These are phyloP conservation scores for Scomber scombrus DNA, from an alignment of 2,113 vertebrate species.

Conservation along the genomic window DNA sequence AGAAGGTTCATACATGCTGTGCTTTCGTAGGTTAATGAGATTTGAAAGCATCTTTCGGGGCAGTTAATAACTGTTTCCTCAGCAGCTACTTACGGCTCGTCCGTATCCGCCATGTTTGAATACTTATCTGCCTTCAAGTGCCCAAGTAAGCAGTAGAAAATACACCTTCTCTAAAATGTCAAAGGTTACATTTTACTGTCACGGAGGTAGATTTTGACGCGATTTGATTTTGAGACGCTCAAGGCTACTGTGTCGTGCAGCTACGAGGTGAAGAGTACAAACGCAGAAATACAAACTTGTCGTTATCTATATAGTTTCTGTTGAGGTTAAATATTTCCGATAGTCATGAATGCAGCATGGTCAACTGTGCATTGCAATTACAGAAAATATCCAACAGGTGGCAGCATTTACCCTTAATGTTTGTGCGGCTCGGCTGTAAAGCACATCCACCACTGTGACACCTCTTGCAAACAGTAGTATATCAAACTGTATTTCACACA, in stretches of 20 bases:
- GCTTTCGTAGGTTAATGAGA: conserved; percentile 66
- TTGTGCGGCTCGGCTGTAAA: too few species aligned
- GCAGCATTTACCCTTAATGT: conserved; percentile 35
- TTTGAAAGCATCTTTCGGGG: conserved; percentile 68
- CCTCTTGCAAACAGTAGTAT: neutral
- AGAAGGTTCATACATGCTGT: conserved; percentile 90
- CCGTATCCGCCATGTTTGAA: conserved; percentile 91
- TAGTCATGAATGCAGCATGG: neutral
- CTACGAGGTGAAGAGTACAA: rapidly evolving
- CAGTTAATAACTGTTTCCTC: conserved; percentile 51
- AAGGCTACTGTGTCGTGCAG: rapidly evolving
- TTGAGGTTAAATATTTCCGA: neutral
- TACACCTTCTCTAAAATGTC: rapidly evolving
- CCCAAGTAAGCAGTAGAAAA: conserved; percentile 30
- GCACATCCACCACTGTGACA: neutral
- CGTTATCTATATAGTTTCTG: neutral
- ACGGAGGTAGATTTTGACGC: rapidly evolving
- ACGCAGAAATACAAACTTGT: neutral
- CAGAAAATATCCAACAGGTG: conserved; percentile 47
- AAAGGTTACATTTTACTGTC: too few species aligned
- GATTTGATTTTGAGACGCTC: rapidly evolving
- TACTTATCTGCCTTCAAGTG: conserved; percentile 20
- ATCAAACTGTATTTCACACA: neutral
- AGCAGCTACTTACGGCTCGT: conserved; percentile 93
- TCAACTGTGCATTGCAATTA: conserved; percentile 54